These are phyloP conservation scores for Thunnus albacares DNA, from an alignment of 2,797 vertebrate species.

Conservation along the genomic window DNA sequence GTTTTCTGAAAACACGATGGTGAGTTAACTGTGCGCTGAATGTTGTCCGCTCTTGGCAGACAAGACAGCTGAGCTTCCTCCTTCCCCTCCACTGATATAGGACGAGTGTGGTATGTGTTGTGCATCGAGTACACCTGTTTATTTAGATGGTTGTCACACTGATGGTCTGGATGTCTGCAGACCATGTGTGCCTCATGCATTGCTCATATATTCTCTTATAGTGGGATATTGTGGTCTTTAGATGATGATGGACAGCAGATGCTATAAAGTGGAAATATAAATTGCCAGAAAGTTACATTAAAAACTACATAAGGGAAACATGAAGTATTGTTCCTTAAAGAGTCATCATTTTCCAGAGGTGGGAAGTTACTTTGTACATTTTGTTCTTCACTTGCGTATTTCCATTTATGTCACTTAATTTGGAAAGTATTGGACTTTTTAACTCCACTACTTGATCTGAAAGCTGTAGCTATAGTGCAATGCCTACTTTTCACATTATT, in stretches of 20 bases:
- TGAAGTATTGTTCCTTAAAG: no score
- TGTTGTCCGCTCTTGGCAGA: not conserved
- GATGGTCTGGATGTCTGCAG: not conserved
- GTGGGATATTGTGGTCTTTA: not conserved
- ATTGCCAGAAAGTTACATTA: no score
- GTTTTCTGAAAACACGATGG: constrained; percentile 21
- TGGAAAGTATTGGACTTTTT: not conserved
- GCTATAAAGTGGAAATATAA: no score
- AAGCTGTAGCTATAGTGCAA: not conserved
- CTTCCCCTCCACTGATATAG: not conserved
- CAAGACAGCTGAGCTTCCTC: constrained; percentile 11
- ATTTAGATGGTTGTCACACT: not conserved
- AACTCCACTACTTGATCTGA: not conserved
- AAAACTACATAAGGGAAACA: no score
- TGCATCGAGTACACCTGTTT: constrained; percentile 23
- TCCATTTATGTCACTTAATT: no score
- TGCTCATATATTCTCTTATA: no score
- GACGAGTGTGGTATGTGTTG: not conserved
- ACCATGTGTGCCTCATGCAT: not conserved
- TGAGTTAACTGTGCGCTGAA: not conserved
- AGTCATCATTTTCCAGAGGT: no score
- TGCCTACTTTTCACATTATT: not conserved
- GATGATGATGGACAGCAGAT: no score
- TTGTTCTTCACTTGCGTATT: no score
- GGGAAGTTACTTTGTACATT: not conserved